phyloP scores from a whole-genome alignment of 2,797 vertebrate species.

The Rhodeus uyekii region DNA sequence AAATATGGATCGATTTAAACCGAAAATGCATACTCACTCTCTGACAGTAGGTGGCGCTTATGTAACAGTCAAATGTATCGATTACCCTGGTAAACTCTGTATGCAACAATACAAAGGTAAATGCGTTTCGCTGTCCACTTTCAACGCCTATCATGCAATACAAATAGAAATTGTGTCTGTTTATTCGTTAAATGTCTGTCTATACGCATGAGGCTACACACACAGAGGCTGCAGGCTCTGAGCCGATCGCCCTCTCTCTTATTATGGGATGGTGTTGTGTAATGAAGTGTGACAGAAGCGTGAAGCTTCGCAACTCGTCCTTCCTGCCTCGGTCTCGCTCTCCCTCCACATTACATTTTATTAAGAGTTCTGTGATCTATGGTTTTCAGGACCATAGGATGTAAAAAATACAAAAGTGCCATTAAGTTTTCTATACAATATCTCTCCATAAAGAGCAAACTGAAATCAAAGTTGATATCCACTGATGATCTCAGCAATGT shows the following conservation, averaged over 20 bases:
- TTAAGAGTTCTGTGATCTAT: neutral
- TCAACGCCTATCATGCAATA: too few species aligned
- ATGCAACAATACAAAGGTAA: too few species aligned
- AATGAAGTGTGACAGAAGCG: conserved; percentile 96
- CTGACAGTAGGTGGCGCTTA: neutral
- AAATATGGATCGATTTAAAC: too few species aligned
- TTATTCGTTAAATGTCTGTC: too few species aligned
- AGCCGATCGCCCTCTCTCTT: conserved; percentile 84
- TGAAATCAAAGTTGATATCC: neutral
- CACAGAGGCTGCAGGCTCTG: conserved; percentile 74
- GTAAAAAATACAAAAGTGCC: neutral
- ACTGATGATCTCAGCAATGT: neutral
- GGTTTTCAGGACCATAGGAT: too few species aligned
- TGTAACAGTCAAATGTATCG: neutral
- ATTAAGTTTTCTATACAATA: too few species aligned
- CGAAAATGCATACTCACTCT: too few species aligned
- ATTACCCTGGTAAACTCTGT: too few species aligned
- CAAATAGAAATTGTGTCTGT: too few species aligned
- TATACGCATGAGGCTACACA: too few species aligned
- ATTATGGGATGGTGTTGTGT: conserved; percentile 89
- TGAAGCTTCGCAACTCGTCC: conserved; percentile 84
- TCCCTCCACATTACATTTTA: neutral
- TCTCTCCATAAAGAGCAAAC: too few species aligned
- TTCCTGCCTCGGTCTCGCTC: conserved; percentile 72
- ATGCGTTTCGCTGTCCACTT: too few species aligned